Evolutionary conservation across 2,797 vertebrate species (phyloP).

Genomic region (Triplophysa yarkandensis): DNA sequence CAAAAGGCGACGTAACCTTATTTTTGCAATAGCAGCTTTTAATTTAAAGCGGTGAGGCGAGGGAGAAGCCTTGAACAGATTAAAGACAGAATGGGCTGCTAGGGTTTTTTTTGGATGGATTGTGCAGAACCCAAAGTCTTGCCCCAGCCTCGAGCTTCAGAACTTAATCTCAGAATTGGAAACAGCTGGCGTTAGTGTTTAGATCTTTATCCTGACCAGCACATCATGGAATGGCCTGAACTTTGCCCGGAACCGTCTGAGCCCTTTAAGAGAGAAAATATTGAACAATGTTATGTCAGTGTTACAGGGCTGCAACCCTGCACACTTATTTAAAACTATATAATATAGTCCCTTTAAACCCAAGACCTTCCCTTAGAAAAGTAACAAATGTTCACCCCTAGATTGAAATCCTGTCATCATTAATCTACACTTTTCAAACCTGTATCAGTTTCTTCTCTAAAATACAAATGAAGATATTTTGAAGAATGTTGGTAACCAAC

Average conservation of each 20-base stretch:
- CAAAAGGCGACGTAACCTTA: background rate
- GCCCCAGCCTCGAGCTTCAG: constrained; percentile 10
- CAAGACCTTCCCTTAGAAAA: no score
- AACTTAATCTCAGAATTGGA: constrained; percentile 17
- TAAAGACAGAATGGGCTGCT: background rate
- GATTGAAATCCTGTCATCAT: no score
- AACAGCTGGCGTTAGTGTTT: background rate
- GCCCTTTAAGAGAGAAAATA: background rate
- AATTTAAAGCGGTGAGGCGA: background rate
- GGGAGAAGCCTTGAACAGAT: constrained; percentile 34
- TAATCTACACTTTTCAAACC: no score
- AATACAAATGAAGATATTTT: no score
- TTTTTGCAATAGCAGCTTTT: background rate
- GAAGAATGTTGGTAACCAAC: no score
- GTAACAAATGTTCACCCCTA: no score
- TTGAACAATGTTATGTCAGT: background rate
- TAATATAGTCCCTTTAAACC: no score
- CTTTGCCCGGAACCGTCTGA: background rate
- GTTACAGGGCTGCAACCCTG: background rate
- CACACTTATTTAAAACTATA: no score
- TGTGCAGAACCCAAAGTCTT: constrained; percentile 19
- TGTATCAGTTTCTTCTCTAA: no score
- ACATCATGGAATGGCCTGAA: background rate
- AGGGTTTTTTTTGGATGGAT: constrained; percentile 17
- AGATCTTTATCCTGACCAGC: background rate